Conservation (phyloP, 2,113 vertebrate genomes). For the Athene cunicularia region DNA sequence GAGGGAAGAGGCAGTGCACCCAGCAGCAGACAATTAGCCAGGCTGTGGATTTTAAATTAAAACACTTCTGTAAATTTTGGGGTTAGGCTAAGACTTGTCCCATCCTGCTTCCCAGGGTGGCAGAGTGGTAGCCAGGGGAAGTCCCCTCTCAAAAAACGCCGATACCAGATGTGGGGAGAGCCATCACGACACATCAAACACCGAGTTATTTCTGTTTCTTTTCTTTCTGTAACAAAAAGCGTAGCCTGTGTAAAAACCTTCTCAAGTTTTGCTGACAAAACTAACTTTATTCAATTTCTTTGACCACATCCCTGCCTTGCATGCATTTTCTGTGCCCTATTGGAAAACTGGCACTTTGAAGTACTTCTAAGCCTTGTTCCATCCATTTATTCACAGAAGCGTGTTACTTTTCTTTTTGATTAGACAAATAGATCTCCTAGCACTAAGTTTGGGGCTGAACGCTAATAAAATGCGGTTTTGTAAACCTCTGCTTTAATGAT, state of each 20-base stretch:
- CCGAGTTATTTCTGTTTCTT: neutral
- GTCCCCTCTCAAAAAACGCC: neutral
- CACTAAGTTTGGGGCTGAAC: neutral
- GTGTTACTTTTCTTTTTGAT: neutral
- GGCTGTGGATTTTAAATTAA: neutral
- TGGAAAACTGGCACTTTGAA: neutral
- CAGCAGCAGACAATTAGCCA: neutral
- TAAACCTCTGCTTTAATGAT: neutral
- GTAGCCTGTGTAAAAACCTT: neutral
- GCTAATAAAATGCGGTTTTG: neutral
- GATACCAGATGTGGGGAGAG: rapidly evolving
- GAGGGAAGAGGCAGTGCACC: neutral
- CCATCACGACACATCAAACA: rapidly evolving
- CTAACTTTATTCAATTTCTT: neutral
- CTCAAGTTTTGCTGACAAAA: neutral
- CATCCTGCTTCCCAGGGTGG: too few species aligned
- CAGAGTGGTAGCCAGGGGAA: neutral
- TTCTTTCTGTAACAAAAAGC: neutral
- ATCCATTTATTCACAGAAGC: neutral
- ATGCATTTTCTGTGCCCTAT: neutral
- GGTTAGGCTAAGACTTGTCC: too few species aligned
- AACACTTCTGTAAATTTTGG: neutral
- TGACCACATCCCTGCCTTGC: neutral
- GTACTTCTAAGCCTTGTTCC: neutral
- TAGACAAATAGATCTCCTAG: neutral